Conservation (phyloP, 2,888 invertebrate species). For the Melangyna quadrimaculata region DNA sequence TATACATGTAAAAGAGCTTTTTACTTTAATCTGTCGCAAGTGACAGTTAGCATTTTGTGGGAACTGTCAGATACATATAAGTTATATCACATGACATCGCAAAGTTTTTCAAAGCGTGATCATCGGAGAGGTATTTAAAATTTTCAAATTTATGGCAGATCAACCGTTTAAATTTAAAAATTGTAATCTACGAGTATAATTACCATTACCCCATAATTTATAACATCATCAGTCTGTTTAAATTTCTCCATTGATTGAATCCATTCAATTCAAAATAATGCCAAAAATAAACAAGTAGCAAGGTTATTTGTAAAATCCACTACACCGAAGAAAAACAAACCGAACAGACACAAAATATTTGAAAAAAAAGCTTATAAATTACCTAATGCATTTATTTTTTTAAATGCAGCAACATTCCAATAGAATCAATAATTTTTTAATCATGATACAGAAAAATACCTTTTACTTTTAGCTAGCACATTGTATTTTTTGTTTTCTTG, state of each 20-base stretch:
- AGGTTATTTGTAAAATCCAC: neutral
- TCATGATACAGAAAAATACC: neutral
- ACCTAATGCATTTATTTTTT: neutral
- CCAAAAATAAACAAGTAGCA: neutral
- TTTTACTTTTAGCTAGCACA: neutral
- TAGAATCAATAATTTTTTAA: neutral
- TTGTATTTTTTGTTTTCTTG: neutral
- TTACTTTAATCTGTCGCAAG: no score
- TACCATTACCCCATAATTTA: no score
- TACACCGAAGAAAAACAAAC: neutral
- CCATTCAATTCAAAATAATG: neutral
- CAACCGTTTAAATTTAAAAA: no score
- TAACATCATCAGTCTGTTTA: no score
- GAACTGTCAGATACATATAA: no score
- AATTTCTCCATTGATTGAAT: neutral
- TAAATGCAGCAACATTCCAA: neutral
- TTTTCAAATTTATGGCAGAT: no score
- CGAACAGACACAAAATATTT: neutral
- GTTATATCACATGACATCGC: no score
- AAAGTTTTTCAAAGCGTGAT: no score
- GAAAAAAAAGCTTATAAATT: neutral
- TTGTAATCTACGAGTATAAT: no score
- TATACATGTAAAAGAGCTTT: no score
- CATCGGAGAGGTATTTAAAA: no score
- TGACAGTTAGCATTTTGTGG: no score